Evolutionary conservation across 2,797 vertebrate species (phyloP), one percentile per base, ranked within the genome.

Genomic region (Anguilla pacifica): DNA sequence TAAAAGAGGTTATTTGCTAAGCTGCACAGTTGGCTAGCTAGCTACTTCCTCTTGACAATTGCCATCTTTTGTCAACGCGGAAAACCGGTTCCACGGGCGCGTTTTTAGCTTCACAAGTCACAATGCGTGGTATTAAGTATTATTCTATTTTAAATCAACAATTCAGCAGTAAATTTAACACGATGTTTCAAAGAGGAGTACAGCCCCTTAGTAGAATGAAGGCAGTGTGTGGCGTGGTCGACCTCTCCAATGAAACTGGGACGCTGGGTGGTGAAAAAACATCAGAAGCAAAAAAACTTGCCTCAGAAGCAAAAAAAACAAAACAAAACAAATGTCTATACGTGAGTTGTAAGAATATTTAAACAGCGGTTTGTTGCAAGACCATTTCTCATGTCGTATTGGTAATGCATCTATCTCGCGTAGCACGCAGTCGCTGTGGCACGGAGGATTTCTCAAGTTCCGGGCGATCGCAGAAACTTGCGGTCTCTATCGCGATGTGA

Each of bases 21-120:
- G 57, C 4, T 84, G 3, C 72, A 35, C 3, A 70, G 61, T 35
- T 85, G 19, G 67, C 85, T 46, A 28, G 39, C 61, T 7, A 46
- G 77, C 17, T 46, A 77, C 72, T 77, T 77, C 72, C 35, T 77
- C 72, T 9, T 70, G 64, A 70, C 25, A 70, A 70, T n/a, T 70
- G 25, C 5, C 1, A 4, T 59, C 15, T 39, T 4, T 77, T 77
- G 35, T 77, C 31, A 35, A 77, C 72, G 1, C 17, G 72, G 35
- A 39, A 77, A 77, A 77, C 72, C 72, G 31, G 72, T 77, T 77
- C 10, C 15, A 17, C 72, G 3, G 3, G 31, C 17, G 74, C 31
- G 31, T 74, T 81, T 46, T 25, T 25, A 39, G 72, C 15, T 77
- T 39, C 19, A 28, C 4, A 25, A 28, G n/a, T 70, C 64, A 39